Conservation (phyloP, 2,113 vertebrate species). For the Patagioenas fasciata region DNA sequence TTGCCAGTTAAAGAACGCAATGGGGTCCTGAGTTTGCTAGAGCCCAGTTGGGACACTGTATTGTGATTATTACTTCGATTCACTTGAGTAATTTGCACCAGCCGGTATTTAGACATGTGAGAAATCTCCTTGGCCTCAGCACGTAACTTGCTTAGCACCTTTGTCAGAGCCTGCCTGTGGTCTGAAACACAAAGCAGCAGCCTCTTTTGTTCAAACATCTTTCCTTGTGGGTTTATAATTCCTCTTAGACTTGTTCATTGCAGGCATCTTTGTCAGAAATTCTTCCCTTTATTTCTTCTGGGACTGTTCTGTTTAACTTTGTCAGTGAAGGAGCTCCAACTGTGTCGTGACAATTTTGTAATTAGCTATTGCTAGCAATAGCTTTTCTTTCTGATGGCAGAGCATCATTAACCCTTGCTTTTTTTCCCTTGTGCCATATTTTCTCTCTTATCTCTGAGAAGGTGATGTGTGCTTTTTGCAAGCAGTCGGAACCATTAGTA, state of each 20-base stretch:
- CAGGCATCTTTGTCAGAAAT: not conserved
- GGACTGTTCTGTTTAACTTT: not conserved
- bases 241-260: not conserved
- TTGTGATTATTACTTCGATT: not conserved
- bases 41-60: fast-evolving
- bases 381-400: not conserved
- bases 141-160: not conserved
- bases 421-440: fast-evolving
- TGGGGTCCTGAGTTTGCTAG: not conserved
- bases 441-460: not conserved
- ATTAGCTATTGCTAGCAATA: not conserved
- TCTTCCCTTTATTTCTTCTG: not conserved
- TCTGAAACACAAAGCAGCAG: not conserved
- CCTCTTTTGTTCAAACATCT: not conserved
- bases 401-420: not conserved
- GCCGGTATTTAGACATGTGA: not conserved
- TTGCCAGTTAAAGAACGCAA: fast-evolving
- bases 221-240: not conserved
- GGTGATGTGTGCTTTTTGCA: not conserved
- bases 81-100: not conserved
- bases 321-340: not conserved
- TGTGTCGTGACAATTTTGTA: not conserved
- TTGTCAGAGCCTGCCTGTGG: not conserved
- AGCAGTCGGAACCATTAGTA: not conserved
- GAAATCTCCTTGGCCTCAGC: not conserved